phyloP scores from a whole-genome alignment of 2,888 invertebrate genomes.

The Melieria omissa region DNA sequence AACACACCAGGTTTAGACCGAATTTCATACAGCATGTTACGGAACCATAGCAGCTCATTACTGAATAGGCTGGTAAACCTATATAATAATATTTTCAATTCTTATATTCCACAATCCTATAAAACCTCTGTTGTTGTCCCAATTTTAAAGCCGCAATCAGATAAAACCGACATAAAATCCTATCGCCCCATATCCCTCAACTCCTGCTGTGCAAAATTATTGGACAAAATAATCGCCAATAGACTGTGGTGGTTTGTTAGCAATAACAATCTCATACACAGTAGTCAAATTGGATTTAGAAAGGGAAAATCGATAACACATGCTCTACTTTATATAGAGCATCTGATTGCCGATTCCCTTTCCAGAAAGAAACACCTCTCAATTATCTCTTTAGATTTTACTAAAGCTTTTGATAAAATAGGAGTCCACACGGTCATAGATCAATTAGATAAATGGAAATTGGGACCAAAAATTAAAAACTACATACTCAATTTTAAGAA shows the following conservation, averaged over 20 bases:
- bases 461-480: not conserved
- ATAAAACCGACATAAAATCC: slow-evolving; percentile 1
- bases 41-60: not conserved
- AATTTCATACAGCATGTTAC: not conserved
- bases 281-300: not conserved
- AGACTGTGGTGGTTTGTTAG: not conserved
- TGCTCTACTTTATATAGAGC: not conserved
- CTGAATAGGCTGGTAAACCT: not conserved
- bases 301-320: not conserved
- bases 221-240: not conserved
- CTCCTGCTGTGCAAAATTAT: not conserved
- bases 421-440: no score
- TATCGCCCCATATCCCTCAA: not conserved
- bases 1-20: no score
- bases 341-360: not conserved
- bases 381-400: no score
- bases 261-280: not conserved
- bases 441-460: not conserved
- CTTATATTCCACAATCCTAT: not conserved
- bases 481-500: no score
- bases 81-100: not conserved
- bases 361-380: not conserved
- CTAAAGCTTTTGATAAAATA: no score
- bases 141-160: not conserved
- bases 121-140: not conserved